Conservation (phyloP, 2,113 vertebrate genomes). For the Phaetusa simplex region DNA sequence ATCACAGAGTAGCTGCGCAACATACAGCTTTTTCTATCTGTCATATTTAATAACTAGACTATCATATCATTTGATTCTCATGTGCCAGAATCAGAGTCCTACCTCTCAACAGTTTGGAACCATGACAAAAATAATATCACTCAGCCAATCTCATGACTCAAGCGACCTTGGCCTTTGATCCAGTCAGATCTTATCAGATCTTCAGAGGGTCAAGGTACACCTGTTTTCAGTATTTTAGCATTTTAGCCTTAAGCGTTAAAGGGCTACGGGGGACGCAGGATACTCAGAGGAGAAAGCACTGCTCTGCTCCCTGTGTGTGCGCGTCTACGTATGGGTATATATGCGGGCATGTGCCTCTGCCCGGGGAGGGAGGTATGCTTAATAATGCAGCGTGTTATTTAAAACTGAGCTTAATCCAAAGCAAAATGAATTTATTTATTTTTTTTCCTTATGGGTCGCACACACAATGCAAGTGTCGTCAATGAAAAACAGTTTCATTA, state of each 20-base stretch:
- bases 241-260: slow-evolving; percentile 41
- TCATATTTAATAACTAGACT: slow-evolving; percentile 70
- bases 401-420: not conserved
- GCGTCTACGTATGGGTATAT: accelerated
- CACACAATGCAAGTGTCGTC: not conserved
- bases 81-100: slow-evolving; percentile 47
- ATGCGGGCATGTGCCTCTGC: not conserved
- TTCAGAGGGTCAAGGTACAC: slow-evolving; percentile 47
- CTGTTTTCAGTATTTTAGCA: slow-evolving; percentile 33
- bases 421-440: not conserved
- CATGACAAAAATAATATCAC: slow-evolving; percentile 73
- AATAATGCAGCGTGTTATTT: not conserved
- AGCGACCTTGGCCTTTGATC: slow-evolving; percentile 62
- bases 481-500: not conserved
- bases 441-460: not conserved
- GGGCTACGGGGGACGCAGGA: not conserved
- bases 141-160: slow-evolving; percentile 25
- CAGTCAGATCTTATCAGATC: slow-evolving; percentile 52
- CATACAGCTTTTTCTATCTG: slow-evolving; percentile 68
- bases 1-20: slow-evolving; percentile 64
- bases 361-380: not conserved
- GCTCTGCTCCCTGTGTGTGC: not conserved
- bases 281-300: not conserved
- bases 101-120: slow-evolving; percentile 51
- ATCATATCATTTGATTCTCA: slow-evolving; percentile 59